Base-by-base conservation (phyloP, 2,888 invertebrate species). In the Tinea pellionella region DNA sequence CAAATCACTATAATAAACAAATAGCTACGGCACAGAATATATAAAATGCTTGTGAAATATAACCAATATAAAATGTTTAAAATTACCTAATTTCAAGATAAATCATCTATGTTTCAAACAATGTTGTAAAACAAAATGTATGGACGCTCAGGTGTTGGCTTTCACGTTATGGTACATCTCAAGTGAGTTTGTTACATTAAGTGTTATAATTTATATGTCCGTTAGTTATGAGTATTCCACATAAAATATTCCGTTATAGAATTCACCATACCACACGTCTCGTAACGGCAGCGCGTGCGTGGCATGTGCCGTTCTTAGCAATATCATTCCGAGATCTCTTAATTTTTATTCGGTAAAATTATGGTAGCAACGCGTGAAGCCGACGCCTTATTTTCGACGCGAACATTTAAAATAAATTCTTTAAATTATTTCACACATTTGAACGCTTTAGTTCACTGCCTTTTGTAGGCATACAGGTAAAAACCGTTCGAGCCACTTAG, bases 221-320 rank as follows among this genome's bases (percentile, higher is more conserved):
- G 80, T 78, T 80, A 78, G 62, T 69, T 68, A 69, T 69, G 64
- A 66, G 64, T 61, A 64, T 62, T 66, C 66, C 67, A 65, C 59
- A 60, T 61, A 61, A 61, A 47, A 61, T 60, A 67, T 74, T 69
- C 82, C 82, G 83, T 82, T 82, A 83, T 76, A 71, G 77, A 78
- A 78, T 77, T 73, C 78, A 73, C 77, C 75, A 73, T 72, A 71
- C 70, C 60, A 63, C 64, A 63, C 63, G 62, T 64, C 63, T 66
- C 64, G 65, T 69, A 71, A 70, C 69, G 67, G 69, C 64, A 63
- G 64, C 75, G 69, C 72, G 77, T 71, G 75, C 76, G 69, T 69
- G 65, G 67, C 70, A 66, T 70, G 67, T 66, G 65, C 66, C 69
- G 57, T 71, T 73, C 74, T 72, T 69, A 72, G n/a, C n/a, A n/a